A percentile compares a stretch with the other conserved stretches of the same genome.
Conservation (phyloP, 2,797 vertebrate species). For the Arctocebus calabarensis region DNA sequence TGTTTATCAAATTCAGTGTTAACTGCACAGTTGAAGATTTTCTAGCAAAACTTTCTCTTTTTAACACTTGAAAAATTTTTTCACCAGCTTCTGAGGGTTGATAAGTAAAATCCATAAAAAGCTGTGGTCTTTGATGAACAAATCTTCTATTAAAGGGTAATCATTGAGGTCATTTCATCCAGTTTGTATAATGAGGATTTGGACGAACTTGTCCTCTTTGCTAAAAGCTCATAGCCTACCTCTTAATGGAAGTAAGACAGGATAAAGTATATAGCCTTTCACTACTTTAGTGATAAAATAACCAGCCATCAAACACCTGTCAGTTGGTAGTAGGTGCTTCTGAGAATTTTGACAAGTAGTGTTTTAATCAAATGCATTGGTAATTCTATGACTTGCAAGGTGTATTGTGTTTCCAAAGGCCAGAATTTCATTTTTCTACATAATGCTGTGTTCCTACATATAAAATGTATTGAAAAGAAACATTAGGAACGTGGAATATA, state of each 20-base stretch:
- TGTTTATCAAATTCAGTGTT: conserved; percentile 82
- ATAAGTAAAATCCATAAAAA: conserved; percentile 58
- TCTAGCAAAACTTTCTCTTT: conserved; percentile 79
- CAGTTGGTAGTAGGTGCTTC: not conserved
- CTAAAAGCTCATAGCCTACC: not conserved
- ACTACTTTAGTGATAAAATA: not conserved
- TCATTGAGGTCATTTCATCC: not conserved
- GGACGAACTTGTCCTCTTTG: not conserved
- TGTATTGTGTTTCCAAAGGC: not conserved
- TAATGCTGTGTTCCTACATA: not conserved
- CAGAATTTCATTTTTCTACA: conserved; percentile 16
- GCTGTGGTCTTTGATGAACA: not conserved
- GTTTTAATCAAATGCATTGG: not conserved
- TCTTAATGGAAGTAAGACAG: not conserved
- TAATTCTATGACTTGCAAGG: not conserved
- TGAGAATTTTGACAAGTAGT: not conserved
- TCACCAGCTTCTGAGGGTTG: conserved; percentile 61
- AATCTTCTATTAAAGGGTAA: not conserved
- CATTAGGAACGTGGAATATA: not conserved
- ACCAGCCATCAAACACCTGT: not conserved
- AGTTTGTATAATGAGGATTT: not conserved
- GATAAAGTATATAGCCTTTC: not conserved
- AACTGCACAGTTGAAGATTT: conserved; percentile 79
- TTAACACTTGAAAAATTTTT: conserved; percentile 76
- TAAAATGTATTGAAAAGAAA: not conserved